Conservation (phyloP, 2,113 vertebrate species). For the Macaca fascicularis region DNA sequence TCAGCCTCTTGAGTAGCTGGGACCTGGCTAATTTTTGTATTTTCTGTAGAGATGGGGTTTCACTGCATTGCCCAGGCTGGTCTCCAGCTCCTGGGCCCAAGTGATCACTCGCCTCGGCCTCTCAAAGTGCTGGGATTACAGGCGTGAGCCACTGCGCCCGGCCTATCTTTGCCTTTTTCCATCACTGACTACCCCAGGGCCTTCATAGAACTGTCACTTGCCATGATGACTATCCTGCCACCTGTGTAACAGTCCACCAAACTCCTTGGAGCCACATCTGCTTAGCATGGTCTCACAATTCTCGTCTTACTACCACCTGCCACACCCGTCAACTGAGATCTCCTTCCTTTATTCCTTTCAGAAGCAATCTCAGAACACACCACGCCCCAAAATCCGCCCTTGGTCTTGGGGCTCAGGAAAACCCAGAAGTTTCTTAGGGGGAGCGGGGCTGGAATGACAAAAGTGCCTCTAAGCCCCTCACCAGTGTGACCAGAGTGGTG, state of each 20-base stretch:
- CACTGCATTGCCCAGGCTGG: too few species aligned
- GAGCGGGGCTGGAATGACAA: neutral
- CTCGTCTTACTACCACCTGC: neutral
- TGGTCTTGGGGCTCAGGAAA: neutral
- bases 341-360: neutral
- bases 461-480: neutral
- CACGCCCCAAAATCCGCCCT: neutral
- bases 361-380: neutral
- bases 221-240: neutral
- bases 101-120: too few species aligned
- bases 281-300: fast-evolving
- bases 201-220: neutral
- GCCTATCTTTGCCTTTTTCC: neutral
- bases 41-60: too few species aligned
- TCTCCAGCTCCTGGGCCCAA: too few species aligned
- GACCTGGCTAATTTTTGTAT: too few species aligned
- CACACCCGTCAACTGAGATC: neutral
- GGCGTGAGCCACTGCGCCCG: too few species aligned
- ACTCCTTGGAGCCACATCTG: neutral
- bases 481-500: neutral
- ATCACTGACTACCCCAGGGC: neutral
- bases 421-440: neutral
- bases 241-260: neutral
- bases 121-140: too few species aligned
- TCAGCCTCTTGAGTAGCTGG: too few species aligned